Evolutionary conservation across 2,888 invertebrate species (phyloP).

Genomic region (Marasmarcha lunaedactyla): DNA sequence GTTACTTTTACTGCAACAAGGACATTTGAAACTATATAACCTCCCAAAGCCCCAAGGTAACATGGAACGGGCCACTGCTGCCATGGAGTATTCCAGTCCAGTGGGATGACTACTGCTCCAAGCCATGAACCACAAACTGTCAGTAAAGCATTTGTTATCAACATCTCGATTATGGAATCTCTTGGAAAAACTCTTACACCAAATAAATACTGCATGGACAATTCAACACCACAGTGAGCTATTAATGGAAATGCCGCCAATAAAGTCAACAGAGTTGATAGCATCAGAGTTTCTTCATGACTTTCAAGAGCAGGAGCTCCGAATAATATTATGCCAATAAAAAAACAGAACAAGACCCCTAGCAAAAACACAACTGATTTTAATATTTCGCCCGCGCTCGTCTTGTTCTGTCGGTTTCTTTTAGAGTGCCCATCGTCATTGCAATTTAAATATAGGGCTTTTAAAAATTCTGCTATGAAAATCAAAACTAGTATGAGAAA

Average conservation of each 20-base stretch:
- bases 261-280: slow-evolving; percentile 71
- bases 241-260: slow-evolving; percentile 74
- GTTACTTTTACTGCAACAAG: slow-evolving; percentile 57
- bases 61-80: slow-evolving; percentile 85
- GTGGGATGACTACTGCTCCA: slow-evolving; percentile 86
- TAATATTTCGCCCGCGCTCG: slow-evolving; percentile 53
- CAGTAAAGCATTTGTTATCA: slow-evolving; percentile 66
- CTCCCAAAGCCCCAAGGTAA: slow-evolving; percentile 75
- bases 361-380: slow-evolving; percentile 58
- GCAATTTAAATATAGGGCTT: slow-evolving; percentile 52
- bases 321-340: slow-evolving; percentile 73
- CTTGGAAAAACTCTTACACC: slow-evolving; percentile 59
- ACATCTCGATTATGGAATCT: slow-evolving; percentile 65
- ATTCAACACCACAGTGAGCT: slow-evolving; percentile 72
- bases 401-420: slow-evolving; percentile 43
- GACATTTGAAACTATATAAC: slow-evolving; percentile 70
- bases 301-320: slow-evolving; percentile 75
- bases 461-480: slow-evolving; percentile 66
- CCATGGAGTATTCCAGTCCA: slow-evolving; percentile 94
- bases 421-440: slow-evolving; percentile 41
- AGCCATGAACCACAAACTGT: slow-evolving; percentile 85
- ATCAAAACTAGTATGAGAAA: slow-evolving; percentile 50
- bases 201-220: slow-evolving; percentile 63
- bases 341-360: slow-evolving; percentile 63
- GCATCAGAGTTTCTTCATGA: slow-evolving; percentile 76